Conservation (phyloP, 2,113 vertebrate species). For the Tyrannus savana region DNA sequence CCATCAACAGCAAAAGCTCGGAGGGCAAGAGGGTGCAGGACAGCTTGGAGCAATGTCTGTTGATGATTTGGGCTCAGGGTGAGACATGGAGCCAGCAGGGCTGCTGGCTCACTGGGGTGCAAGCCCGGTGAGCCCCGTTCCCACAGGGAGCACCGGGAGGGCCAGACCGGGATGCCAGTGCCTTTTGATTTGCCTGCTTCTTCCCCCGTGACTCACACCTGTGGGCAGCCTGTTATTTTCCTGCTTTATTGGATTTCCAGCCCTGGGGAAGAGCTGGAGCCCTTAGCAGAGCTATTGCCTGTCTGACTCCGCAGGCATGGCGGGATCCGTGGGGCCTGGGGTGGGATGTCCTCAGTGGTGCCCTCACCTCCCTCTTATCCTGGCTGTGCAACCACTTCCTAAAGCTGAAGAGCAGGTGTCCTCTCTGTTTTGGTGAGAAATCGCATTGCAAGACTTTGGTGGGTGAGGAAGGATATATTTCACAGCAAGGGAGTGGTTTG, state of each 20-base stretch:
- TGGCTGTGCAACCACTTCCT: neutral
- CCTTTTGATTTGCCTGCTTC: neutral
- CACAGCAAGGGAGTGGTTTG: neutral
- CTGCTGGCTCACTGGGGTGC: accelerated
- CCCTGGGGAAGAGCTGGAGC: neutral
- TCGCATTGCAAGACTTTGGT: neutral
- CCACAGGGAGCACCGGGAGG: neutral
- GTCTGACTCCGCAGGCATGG: neutral
- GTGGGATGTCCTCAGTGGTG: neutral
- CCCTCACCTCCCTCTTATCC: neutral
- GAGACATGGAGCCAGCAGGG: neutral
- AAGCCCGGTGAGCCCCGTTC: neutral
- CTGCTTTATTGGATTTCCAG: neutral
- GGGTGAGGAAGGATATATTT: neutral
- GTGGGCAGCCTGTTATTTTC: constrained; percentile 18
- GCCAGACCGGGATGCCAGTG: neutral
- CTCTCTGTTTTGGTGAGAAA: neutral
- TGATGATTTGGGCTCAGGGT: neutral
- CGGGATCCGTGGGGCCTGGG: neutral
- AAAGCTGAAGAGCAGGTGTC: neutral
- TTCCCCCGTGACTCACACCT: neutral
- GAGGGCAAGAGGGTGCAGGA: neutral
- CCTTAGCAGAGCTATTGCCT: neutral
- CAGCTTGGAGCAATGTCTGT: neutral
- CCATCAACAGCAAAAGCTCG: neutral